phyloP scores from a whole-genome alignment of 2,113 vertebrate genomes.

The Himantopus leucocephalus region DNA sequence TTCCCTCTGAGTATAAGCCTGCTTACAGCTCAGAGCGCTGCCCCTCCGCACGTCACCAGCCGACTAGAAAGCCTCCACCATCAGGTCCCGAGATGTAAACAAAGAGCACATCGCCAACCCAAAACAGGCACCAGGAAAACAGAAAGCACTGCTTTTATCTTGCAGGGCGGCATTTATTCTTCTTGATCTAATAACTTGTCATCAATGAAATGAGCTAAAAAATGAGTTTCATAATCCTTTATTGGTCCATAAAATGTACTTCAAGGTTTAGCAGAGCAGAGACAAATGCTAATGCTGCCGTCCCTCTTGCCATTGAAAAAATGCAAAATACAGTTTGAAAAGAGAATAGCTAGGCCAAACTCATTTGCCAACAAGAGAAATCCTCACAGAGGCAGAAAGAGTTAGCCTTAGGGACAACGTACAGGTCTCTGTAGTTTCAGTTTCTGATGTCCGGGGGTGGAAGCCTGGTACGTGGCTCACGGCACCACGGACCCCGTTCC shows the following conservation, averaged over 20 bases:
- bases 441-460: neutral
- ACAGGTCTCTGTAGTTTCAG: neutral
- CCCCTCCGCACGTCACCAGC: neutral
- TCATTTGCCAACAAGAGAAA: neutral
- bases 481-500: fast-evolving
- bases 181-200: neutral
- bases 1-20: neutral
- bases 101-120: neutral
- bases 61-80: neutral
- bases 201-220: neutral
- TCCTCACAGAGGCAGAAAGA: neutral
- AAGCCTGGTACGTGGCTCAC: neutral
- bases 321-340: neutral
- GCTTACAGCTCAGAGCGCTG: neutral
- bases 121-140: neutral
- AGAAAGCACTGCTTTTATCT: neutral
- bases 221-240: neutral
- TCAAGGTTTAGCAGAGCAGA: neutral
- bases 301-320: neutral
- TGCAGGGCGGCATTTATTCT: neutral
- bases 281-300: neutral
- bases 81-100: neutral
- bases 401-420: neutral
- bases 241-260: neutral
- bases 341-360: neutral